Evolutionary conservation across 2,888 invertebrate genomes (phyloP), one percentile per base, ranked within the genome.

Genomic region (Hermaeophaga mercurialis): DNA sequence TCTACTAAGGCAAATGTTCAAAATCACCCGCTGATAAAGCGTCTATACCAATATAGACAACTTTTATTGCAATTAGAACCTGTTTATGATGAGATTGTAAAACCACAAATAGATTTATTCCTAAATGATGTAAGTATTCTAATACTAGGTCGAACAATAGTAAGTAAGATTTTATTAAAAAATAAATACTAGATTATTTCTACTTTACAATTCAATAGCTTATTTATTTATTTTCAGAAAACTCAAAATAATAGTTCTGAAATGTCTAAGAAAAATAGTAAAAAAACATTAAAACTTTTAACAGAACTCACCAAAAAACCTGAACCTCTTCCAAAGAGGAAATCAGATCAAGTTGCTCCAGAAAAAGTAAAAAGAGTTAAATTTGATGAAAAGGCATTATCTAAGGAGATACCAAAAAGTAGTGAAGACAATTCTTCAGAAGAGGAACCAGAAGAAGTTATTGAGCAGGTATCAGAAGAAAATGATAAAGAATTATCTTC

Each of bases 1-100:
- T 84, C 90, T 50, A 87, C 88, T 70, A 86, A 85, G 67, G 78
- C 83, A 15, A 82, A 84, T 50, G 82, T 91, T 15, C 85, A 87
- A 69, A 87, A 88, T 66, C 97, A 98, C 81, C 96, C 97, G n/a
- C 86, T 96, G 9, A 84, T 92, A 36, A 90, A 91, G 73, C 83
- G 92, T 60, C 80, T 97, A 47, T 87, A 89, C 56, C 91, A 93
- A 72, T 90, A 90, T 70, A 83, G 88, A 59, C 85, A 91, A 75
- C 80, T 94, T 68, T 78, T 94, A 41, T 83, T 85, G 60, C 86
- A 92, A 79, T 78, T 93, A 63, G 86, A 88, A 63, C 83, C 85
- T 7, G 82, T 86, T 49, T 91, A 87, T 75, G 81, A 85, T 54
- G 82, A 87, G 70, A 79, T 87, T 2, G 81, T 90, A 24, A 82